Percentiles rank a stretch among this genome's conserved stretches.
These are phyloP conservation scores for Steinernema feltiae DNA, from an alignment of 1,140 invertebrate species.

Conservation along the genomic window DNA sequence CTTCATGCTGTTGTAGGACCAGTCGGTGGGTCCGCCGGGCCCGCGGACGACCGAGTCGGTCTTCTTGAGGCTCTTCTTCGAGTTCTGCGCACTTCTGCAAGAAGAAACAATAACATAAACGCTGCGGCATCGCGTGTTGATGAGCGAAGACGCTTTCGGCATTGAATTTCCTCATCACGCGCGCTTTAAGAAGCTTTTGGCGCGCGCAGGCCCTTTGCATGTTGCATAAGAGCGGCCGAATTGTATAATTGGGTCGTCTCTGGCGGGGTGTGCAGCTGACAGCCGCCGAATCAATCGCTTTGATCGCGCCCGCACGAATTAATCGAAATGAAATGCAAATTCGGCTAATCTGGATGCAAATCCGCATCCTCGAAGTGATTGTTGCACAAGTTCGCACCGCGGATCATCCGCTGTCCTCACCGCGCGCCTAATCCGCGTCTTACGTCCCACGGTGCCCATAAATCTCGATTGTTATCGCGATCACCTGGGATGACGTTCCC, in stretches of 20 bases:
- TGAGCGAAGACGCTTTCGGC: background rate
- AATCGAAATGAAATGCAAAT: background rate
- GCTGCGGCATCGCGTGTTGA: conserved; percentile 3
- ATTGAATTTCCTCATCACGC: background rate
- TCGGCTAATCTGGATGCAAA: background rate
- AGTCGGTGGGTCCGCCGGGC: background rate
- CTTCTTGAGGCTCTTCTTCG: conserved; percentile 3
- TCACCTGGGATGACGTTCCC: background rate
- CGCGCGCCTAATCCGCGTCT: background rate
- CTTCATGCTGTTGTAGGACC: conserved; percentile 15
- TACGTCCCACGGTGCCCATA: background rate
- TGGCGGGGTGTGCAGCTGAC: background rate
- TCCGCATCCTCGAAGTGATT: background rate
- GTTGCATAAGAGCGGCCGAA: background rate
- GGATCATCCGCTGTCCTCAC: background rate
- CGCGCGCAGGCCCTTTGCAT: background rate
- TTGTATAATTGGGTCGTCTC: background rate
- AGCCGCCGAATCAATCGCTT: background rate
- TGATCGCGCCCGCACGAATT: background rate
- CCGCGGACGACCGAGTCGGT: background rate
- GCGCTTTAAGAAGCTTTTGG: background rate
- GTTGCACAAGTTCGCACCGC: background rate
- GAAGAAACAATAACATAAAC: background rate
- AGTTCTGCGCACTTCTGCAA: background rate
- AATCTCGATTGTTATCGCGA: background rate